phyloP scores from a whole-genome alignment of 2,888 invertebrate genomes.

The Ectemnius continuus region DNA sequence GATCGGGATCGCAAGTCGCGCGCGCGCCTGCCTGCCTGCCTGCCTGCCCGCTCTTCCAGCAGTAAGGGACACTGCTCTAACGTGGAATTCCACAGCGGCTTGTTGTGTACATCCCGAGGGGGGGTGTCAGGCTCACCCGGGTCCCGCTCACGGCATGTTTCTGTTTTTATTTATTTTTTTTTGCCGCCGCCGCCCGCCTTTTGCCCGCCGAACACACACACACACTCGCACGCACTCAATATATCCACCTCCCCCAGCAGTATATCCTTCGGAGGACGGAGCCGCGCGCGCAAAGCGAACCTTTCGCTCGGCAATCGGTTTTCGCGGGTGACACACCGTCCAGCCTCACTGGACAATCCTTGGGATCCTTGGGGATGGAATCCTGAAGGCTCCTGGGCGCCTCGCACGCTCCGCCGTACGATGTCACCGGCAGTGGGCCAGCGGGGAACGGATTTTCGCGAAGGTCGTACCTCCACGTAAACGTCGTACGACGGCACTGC shows the following conservation, averaged over 20 bases:
- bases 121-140: constrained; percentile 29
- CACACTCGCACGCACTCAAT: no score
- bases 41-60: constrained; percentile 26
- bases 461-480: constrained; percentile 56
- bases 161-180: constrained; percentile 34
- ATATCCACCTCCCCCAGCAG: no score
- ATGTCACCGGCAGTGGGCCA: constrained; percentile 24
- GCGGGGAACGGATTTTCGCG: constrained; percentile 39
- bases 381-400: no score
- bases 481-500: constrained; percentile 61
- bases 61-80: no score
- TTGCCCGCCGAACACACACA: no score
- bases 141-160: constrained; percentile 59
- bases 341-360: no score
- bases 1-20: constrained; percentile 29
- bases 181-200: neutral
- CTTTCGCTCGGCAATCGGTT: neutral
- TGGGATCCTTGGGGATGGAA: no score
- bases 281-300: no score
- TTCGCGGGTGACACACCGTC: neutral
- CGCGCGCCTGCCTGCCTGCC: constrained; percentile 43
- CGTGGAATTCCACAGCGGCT: constrained; percentile 26
- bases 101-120: constrained; percentile 42
- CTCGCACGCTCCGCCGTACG: neutral
- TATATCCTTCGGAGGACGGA: neutral